These are phyloP conservation scores for Grammomys surdaster DNA, from an alignment of 2,113 vertebrate species.

Conservation along the genomic window DNA sequence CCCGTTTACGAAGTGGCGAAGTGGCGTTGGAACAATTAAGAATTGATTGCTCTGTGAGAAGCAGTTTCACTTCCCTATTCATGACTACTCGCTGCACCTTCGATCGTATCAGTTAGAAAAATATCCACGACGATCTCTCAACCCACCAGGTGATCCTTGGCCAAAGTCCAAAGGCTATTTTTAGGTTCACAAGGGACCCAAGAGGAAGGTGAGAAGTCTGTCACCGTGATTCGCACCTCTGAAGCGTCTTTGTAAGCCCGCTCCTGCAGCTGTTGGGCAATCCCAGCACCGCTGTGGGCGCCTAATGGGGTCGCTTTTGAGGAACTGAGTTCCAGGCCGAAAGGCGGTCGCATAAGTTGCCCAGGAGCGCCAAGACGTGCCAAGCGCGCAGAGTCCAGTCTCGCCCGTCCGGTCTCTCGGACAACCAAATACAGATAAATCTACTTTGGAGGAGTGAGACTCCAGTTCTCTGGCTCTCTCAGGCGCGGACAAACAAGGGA, in stretches of 20 bases:
- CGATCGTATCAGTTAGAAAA: constrained; percentile 30
- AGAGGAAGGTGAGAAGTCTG: constrained; percentile 19
- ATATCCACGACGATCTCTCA: constrained; percentile 35
- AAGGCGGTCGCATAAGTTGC: neutral
- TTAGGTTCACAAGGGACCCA: constrained; percentile 33
- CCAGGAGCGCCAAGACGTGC: neutral
- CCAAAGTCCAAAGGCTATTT: constrained; percentile 71
- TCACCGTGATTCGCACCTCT: neutral
- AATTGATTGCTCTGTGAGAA: constrained; percentile 69
- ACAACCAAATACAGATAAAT: constrained; percentile 53
- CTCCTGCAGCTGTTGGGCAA: neutral
- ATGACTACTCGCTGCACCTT: constrained; percentile 34
- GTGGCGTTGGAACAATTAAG: constrained; percentile 70
- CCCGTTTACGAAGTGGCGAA: neutral
- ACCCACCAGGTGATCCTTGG: constrained; percentile 54
- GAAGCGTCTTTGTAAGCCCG: neutral
- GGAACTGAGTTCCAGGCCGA: neutral
- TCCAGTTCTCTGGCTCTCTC: neutral
- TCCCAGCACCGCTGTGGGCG: neutral
- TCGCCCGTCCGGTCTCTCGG: neutral
- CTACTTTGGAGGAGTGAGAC: neutral
- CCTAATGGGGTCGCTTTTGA: neutral
- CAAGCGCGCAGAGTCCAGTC: neutral
- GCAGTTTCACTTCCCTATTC: constrained; percentile 81
- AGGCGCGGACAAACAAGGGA: neutral